Evolutionary conservation across 1,140 invertebrate genomes (phyloP).

Genomic region (Cyphomyrmex costatus): DNA sequence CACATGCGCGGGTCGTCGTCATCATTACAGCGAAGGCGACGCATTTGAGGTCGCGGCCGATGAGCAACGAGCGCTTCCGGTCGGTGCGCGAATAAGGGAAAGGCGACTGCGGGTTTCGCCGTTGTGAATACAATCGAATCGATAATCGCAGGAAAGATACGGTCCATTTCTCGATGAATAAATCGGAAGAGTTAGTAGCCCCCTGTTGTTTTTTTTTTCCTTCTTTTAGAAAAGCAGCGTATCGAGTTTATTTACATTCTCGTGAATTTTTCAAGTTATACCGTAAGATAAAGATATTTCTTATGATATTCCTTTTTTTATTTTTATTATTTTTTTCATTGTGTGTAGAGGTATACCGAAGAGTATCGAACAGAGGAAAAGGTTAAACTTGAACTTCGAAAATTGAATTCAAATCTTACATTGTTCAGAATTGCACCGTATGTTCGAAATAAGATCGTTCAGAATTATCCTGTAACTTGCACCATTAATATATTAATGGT

Average conservation of each 20-base stretch:
- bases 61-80: constrained; percentile 65
- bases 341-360: no score
- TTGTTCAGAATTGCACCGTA: no score
- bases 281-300: no score
- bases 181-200: constrained; percentile 11
- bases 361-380: no score
- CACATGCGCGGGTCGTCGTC: constrained; percentile 56
- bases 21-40: constrained; percentile 52
- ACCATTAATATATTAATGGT: no score
- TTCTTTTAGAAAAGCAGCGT: background rate
- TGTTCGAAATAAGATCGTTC: no score
- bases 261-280: background rate
- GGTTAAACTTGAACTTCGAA: no score
- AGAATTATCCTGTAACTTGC: no score
- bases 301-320: no score
- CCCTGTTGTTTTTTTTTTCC: background rate
- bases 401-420: no score
- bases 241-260: background rate
- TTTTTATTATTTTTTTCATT: no score
- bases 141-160: constrained; percentile 19
- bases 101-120: constrained; percentile 23
- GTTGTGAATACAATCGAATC: constrained; percentile 23
- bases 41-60: constrained; percentile 65
- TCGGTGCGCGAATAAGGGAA: constrained; percentile 55
- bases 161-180: constrained; percentile 3